Percentiles rank a stretch among this genome's conserved stretches.
These are phyloP conservation scores for Anarsia innoxiella DNA, from an alignment of 2,888 invertebrate genomes.

Conservation along the genomic window DNA sequence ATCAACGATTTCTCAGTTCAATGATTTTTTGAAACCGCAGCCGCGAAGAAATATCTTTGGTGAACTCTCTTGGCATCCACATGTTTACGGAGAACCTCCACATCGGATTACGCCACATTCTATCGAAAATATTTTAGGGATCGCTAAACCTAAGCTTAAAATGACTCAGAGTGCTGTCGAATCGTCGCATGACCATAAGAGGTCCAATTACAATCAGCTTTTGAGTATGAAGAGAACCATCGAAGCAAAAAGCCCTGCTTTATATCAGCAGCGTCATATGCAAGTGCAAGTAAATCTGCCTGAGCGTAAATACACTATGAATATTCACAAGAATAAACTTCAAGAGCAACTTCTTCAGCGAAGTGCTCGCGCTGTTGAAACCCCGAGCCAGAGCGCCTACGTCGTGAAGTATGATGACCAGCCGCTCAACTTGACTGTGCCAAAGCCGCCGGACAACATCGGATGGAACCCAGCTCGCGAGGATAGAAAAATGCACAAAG, in stretches of 20 bases:
- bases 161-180: not conserved
- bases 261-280: constrained; percentile 41
- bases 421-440: constrained; percentile 76
- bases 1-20: too few relatives aligned
- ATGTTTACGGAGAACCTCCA: constrained; percentile 89
- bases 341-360: constrained; percentile 63
- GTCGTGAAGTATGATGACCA: constrained; percentile 61
- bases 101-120: constrained; percentile 89
- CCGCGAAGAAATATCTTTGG: constrained; percentile 32
- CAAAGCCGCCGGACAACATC: constrained; percentile 67
- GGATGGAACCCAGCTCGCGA: constrained; percentile 39
- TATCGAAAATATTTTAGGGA: constrained; percentile 90
- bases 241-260: constrained; percentile 34
- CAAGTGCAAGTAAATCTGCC: constrained; percentile 53
- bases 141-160: constrained; percentile 34
- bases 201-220: constrained; percentile 22
- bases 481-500: constrained; percentile 49
- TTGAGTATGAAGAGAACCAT: constrained; percentile 55
- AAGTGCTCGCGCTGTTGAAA: constrained; percentile 52
- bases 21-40: too few relatives aligned
- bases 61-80: constrained; percentile 87
- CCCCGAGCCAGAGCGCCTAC: constrained; percentile 25
- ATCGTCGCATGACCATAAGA: not conserved
- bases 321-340: constrained; percentile 55
- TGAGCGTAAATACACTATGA: constrained; percentile 39